Evolutionary conservation across 2,888 invertebrate genomes (phyloP).

Genomic region (Agrochola litura): DNA sequence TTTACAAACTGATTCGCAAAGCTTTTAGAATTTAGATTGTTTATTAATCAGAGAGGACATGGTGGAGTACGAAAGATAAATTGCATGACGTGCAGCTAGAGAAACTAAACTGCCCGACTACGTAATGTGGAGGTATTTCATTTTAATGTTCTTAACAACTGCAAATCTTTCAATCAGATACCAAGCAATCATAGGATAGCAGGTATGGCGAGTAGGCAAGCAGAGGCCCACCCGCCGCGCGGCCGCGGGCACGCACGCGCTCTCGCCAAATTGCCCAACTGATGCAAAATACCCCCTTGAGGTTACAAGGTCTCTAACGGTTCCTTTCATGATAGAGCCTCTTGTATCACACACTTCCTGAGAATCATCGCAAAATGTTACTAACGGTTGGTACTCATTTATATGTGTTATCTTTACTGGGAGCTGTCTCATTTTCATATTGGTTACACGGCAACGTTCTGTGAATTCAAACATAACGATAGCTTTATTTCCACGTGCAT

Average conservation of each 20-base stretch:
- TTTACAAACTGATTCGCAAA: conserved; percentile 48
- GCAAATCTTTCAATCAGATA: conserved; percentile 73
- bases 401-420: not conserved
- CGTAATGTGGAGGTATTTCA: conserved; percentile 40
- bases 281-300: conserved; percentile 67
- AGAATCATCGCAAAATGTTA: conserved; percentile 37
- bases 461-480: conserved; percentile 33
- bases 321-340: conserved; percentile 71
- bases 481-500: conserved; percentile 39
- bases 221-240: conserved; percentile 83
- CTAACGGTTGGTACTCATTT: conserved; percentile 12
- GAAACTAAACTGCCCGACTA: conserved; percentile 33
- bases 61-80: conserved; percentile 34
- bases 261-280: conserved; percentile 74
- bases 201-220: conserved; percentile 79
- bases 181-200: conserved; percentile 75
- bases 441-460: conserved; percentile 7
- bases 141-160: conserved; percentile 52
- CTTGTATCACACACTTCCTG: conserved; percentile 63
- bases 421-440: conserved; percentile 15
- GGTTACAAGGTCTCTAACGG: conserved; percentile 73
- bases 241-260: conserved; percentile 85
- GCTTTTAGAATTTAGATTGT: conserved; percentile 45
- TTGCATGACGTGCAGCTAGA: conserved; percentile 23
- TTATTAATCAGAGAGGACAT: conserved; percentile 38